Evolutionary conservation across 2,113 vertebrate species (phyloP).

Genomic region (Gymnarchus niloticus): DNA sequence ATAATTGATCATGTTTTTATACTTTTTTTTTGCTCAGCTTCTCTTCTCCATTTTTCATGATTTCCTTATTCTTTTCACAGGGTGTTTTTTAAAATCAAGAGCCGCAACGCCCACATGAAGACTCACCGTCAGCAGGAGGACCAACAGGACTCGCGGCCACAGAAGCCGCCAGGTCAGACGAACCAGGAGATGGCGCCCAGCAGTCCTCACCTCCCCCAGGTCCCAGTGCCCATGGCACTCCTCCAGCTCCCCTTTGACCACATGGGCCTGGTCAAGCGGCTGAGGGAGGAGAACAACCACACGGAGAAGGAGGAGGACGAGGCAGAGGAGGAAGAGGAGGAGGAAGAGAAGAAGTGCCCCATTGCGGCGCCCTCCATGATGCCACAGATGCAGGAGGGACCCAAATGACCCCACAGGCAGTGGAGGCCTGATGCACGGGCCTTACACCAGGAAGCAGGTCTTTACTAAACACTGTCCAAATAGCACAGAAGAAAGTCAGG

Average conservation of each 20-base stretch:
- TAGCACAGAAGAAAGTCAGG: not conserved
- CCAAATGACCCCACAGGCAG: conserved; percentile 61
- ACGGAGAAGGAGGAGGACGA: conserved; percentile 49
- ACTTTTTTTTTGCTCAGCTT: not conserved
- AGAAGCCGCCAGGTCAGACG: conserved; percentile 55
- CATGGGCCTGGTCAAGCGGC: conserved; percentile 64
- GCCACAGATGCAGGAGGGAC: conserved; percentile 62
- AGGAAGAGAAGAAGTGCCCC: conserved; percentile 61
- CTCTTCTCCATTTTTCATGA: not conserved
- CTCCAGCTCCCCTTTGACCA: conserved; percentile 67
- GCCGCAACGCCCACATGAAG: conserved; percentile 87
- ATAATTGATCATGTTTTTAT: not conserved
- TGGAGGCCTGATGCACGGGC: conserved; percentile 34
- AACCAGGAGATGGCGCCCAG: conserved; percentile 64
- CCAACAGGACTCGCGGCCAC: conserved; percentile 32
- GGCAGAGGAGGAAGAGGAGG: conserved; percentile 63
- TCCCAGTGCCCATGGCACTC: conserved; percentile 29
- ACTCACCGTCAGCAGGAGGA: conserved; percentile 80
- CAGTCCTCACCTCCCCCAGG: not conserved
- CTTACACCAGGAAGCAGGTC: not conserved
- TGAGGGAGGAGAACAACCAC: conserved; percentile 59
- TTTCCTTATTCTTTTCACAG: conserved; percentile 42
- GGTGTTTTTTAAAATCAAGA: conserved; percentile 86
- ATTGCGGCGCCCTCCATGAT: conserved; percentile 63
- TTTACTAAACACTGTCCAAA: not conserved